These are phyloP conservation scores for Chirona hameri DNA, from an alignment of 2,888 invertebrate species.

Conservation along the genomic window DNA sequence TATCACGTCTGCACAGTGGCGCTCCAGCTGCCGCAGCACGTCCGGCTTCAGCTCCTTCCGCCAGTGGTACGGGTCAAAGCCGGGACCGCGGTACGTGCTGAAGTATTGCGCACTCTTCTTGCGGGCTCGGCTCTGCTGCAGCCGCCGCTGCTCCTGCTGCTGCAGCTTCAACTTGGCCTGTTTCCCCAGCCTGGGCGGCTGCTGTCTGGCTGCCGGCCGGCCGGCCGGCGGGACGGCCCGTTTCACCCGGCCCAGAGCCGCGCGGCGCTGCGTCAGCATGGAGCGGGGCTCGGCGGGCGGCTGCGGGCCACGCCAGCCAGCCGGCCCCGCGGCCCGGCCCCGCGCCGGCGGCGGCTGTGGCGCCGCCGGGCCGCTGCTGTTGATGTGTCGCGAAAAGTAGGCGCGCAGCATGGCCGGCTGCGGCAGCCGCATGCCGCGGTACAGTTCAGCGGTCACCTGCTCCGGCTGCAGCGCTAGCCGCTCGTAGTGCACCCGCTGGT, in stretches of 20 bases:
- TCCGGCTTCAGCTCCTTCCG: background rate
- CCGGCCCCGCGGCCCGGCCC: background rate
- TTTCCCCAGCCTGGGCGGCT: background rate
- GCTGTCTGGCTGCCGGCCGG: too few species aligned
- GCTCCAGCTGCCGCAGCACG: background rate
- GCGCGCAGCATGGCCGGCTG: background rate
- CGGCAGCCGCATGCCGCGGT: background rate
- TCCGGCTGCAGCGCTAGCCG: background rate
- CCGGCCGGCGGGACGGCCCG: too few species aligned
- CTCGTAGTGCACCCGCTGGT: background rate
- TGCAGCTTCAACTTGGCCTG: background rate
- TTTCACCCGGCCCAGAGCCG: too few species aligned
- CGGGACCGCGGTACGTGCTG: background rate
- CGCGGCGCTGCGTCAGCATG: too few species aligned
- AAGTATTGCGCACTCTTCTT: background rate
- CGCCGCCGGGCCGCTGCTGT: background rate
- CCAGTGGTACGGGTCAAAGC: conserved; percentile 3
- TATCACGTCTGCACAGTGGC: background rate
- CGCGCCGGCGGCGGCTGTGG: background rate
- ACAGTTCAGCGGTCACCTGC: background rate
- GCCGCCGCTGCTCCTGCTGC: background rate
- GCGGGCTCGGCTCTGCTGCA: background rate
- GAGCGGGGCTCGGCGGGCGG: too few species aligned
- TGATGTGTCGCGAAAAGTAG: background rate
- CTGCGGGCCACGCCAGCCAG: too few species aligned